Evolutionary conservation across 1,140 invertebrate species (phyloP).

Genomic region (Lepidotrigona ventralis): DNA sequence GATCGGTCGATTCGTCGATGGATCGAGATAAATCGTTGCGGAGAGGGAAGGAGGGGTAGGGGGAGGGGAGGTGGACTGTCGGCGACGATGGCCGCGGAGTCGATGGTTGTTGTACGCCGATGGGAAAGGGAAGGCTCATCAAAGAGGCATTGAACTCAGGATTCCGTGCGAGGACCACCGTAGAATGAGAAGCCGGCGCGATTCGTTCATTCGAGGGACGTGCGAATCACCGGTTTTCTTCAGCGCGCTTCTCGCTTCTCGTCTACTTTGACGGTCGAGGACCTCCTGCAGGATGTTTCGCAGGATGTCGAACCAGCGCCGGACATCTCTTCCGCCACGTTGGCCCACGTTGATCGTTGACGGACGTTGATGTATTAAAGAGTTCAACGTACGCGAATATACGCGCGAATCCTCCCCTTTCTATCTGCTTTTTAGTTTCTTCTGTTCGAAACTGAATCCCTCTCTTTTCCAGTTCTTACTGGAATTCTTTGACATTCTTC

Average conservation of each 20-base stretch:
- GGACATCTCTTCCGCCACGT: conserved; percentile 7
- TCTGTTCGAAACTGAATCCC: no score
- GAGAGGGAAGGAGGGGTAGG: background rate
- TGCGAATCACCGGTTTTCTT: conserved; percentile 45
- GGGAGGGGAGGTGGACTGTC: conserved; percentile 17
- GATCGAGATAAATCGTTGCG: background rate
- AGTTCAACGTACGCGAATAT: conserved; percentile 10
- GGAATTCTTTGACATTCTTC: no score
- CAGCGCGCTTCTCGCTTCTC: background rate
- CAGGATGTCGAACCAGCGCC: background rate
- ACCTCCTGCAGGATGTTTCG: conserved; percentile 1
- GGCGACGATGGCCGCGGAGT: conserved; percentile 36
- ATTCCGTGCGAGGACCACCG: conserved; percentile 64
- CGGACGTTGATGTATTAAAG: conserved; percentile 22
- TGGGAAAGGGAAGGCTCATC: conserved; percentile 63
- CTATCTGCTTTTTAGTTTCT: no score
- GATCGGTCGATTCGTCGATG: conserved; percentile 30
- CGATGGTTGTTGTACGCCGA: conserved; percentile 23
- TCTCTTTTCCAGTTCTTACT: no score
- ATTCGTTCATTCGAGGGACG: conserved; percentile 50
- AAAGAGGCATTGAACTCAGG: conserved; percentile 68
- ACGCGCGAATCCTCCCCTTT: background rate
- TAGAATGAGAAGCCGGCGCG: conserved; percentile 57
- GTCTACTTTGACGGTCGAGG: conserved; percentile 38
- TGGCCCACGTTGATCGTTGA: background rate